These are phyloP conservation scores for Glyphotaelius pellucidus DNA, from an alignment of 2,888 invertebrate species.

Conservation along the genomic window DNA sequence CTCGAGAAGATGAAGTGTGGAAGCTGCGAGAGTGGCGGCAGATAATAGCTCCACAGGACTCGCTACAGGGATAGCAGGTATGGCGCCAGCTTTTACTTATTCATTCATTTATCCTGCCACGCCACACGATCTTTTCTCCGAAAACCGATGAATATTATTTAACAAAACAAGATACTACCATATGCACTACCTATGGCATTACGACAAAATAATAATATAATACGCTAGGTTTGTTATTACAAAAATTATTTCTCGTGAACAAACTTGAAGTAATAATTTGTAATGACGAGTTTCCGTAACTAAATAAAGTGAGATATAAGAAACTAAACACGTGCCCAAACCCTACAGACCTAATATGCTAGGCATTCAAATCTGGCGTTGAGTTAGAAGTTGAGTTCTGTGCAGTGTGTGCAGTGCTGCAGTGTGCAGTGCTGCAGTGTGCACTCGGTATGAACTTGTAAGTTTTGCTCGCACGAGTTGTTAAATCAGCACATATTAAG, in stretches of 20 bases:
- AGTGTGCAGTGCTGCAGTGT: too few species aligned
- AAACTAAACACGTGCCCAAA: too few species aligned
- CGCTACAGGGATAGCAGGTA: not conserved
- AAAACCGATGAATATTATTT: not conserved
- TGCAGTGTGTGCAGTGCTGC: too few species aligned
- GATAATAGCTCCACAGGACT: constrained; percentile 31
- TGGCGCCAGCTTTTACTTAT: not conserved
- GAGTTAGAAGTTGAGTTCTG: not conserved
- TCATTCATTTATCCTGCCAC: not conserved
- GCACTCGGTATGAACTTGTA: too few species aligned
- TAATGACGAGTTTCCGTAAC: too few species aligned
- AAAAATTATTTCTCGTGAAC: not conserved
- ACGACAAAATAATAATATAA: too few species aligned
- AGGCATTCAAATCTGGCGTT: not conserved
- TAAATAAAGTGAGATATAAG: too few species aligned
- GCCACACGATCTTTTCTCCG: not conserved
- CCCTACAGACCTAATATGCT: not conserved
- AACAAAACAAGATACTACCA: too few species aligned
- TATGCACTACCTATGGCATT: too few species aligned
- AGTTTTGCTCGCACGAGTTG: too few species aligned
- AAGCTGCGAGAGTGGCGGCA: constrained; percentile 27
- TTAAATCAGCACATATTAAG: not conserved
- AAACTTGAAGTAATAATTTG: not conserved
- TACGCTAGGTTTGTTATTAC: too few species aligned
- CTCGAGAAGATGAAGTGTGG: constrained; percentile 47